Evolutionary conservation across 2,888 invertebrate genomes (phyloP), one percentile per base, ranked within the genome.

Genomic region (Tubulanus polymorphus): DNA sequence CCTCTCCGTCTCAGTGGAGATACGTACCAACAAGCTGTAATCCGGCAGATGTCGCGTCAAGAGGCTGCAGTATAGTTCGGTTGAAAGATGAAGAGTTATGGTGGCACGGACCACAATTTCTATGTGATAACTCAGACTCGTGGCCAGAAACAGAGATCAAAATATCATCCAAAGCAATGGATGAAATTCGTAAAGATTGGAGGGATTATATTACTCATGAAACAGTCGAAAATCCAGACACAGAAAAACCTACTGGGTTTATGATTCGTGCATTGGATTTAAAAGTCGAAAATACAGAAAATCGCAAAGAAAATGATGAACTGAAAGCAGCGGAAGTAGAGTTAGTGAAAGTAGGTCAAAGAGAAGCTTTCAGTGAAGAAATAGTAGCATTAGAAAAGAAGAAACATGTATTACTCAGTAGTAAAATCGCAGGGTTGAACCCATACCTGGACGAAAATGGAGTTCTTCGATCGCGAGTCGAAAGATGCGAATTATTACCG

Each of bases 31-130:
- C 55, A 15, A 47, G 41, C 3, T 25, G 18, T n/a, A 56, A 59
- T 48, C 41, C 53, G 20, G 59, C 59, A 6, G 59, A 56, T 49
- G 27, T 56, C 37, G 28, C 28, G n/a, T n/a, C 55, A 12, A 27
- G 53, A 25, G 47, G 56, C 25, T 37, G 37, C 15, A 47, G 37
- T 18, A 49, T 47, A 45, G 5, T 25, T 15, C 32, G 35, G 15
- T n/a, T 51, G 27, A 28, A 32, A 20, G 20, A 54, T 18, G 53
- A 53, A 28, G 46, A 37, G 15, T 20, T 29, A 6, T 54, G 57
- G 55, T 56, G 49, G 53, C 27, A 37, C 30, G 59, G 55, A 6
- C 55, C 51, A 18, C 15, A 28, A 15, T 54, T 54, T 54, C 30
- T 54, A n/a, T 25, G 18, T 20, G 30, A 30, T 18, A 32, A 49